Percentiles rank a stretch among this genome's conserved stretches.
Evolutionary conservation across 2,888 invertebrate genomes (phyloP).

Genomic region (Scaptomyza caliginosa): DNA sequence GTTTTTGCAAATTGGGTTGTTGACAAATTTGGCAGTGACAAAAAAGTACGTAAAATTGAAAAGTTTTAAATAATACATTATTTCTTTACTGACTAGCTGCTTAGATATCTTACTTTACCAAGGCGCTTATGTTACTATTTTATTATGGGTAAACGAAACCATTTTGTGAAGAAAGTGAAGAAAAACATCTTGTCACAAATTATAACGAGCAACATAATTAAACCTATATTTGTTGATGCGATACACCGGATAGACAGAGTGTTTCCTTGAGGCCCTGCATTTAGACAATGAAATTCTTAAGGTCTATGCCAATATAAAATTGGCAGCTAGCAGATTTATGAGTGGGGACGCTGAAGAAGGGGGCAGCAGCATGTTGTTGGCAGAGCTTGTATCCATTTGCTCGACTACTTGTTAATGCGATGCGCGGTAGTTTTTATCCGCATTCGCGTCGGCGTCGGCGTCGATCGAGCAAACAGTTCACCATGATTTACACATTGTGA

Average conservation of each 20-base stretch:
- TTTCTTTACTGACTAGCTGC: no score
- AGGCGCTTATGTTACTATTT: no score
- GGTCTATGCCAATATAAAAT: constrained; percentile 68
- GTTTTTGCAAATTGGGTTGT: no score
- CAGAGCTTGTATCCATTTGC: constrained; percentile 67
- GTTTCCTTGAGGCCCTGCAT: constrained; percentile 48
- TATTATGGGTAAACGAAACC: no score
- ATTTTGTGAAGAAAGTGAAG: no score
- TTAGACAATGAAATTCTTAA: constrained; percentile 55
- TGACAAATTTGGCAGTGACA: no score
- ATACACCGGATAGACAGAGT: constrained; percentile 38
- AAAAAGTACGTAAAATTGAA: no score
- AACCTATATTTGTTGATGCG: no score
- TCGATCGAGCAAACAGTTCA: constrained; percentile 39
- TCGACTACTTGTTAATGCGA: constrained; percentile 77
- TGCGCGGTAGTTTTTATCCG: constrained; percentile 30
- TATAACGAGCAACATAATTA: no score
- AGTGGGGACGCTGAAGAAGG: constrained; percentile 39
- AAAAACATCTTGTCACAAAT: no score
- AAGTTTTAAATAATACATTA: no score
- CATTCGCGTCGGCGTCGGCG: constrained; percentile 25
- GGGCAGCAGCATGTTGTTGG: constrained; percentile 13
- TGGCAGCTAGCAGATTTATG: constrained; percentile 41
- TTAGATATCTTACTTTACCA: no score
- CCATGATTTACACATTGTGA: constrained; percentile 73